Conservation (phyloP, 2,113 vertebrate genomes). For the Leptobrachium ailaonicum region DNA sequence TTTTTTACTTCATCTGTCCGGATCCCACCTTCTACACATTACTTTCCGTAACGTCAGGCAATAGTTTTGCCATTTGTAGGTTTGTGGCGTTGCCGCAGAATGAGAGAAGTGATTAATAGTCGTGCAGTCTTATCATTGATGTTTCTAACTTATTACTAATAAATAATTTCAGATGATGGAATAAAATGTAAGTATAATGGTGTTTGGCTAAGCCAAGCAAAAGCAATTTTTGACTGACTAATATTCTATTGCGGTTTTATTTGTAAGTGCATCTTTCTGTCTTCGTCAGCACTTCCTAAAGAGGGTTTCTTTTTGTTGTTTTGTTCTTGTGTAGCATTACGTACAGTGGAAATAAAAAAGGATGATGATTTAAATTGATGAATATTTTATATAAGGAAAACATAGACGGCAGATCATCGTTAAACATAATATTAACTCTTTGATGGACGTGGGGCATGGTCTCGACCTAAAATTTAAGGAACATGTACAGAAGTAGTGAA, state of each 20-base stretch:
- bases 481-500: too few species aligned
- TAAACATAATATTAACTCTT: neutral
- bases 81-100: neutral
- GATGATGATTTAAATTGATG: slow-evolving; percentile 29
- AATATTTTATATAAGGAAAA: slow-evolving; percentile 39
- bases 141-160: slow-evolving; percentile 13
- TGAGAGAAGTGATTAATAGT: neutral
- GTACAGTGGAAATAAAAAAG: slow-evolving; percentile 28
- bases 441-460: too few species aligned
- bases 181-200: neutral
- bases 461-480: too few species aligned
- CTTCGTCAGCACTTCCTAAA: slow-evolving; percentile 18
- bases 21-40: neutral
- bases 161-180: slow-evolving; percentile 1
- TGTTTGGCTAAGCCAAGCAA: slow-evolving; percentile 16
- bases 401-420: slow-evolving; percentile 12
- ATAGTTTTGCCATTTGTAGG: neutral
- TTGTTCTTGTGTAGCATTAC: slow-evolving; percentile 8
- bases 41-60: neutral
- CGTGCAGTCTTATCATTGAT: neutral
- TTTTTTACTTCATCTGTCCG: neutral
- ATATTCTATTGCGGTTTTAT: slow-evolving; percentile 20
- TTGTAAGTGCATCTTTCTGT: slow-evolving; percentile 14
- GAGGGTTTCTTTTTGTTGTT: neutral
- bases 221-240: slow-evolving; percentile 17